Percentiles rank a stretch among this genome's conserved stretches.
Conservation (phyloP, 2,113 vertebrate genomes). For the Alethe castanea region DNA sequence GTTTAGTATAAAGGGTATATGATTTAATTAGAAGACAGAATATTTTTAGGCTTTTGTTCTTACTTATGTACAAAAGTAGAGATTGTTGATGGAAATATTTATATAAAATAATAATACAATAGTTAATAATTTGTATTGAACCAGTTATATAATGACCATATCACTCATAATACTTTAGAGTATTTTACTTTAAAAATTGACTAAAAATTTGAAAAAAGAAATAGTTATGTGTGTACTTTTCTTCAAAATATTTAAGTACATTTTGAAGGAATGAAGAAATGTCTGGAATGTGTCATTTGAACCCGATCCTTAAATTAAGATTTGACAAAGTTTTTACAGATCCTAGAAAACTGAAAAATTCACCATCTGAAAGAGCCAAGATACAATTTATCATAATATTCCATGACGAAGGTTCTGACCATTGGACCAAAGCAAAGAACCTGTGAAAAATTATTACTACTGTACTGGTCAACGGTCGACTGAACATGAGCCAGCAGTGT, state of each 20-base stretch:
- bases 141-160: neutral
- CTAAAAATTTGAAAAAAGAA: neutral
- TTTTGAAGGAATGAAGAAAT: neutral
- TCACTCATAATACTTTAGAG: neutral
- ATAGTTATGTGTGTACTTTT: neutral
- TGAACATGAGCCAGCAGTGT: neutral
- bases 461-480: neutral
- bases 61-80: neutral
- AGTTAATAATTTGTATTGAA: neutral
- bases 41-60: neutral
- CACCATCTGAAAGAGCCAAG: neutral
- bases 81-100: neutral
- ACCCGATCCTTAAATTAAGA: neutral
- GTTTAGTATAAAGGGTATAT: neutral
- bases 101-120: neutral
- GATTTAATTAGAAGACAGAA: neutral
- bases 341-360: neutral
- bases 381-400: neutral
- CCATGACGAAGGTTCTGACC: neutral
- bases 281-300: neutral
- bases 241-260: neutral
- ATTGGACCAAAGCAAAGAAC: neutral
- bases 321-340: neutral
- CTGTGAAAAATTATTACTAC: neutral
- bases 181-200: neutral